phyloP scores from a whole-genome alignment of 2,113 vertebrate species.

The Abramis brama region DNA sequence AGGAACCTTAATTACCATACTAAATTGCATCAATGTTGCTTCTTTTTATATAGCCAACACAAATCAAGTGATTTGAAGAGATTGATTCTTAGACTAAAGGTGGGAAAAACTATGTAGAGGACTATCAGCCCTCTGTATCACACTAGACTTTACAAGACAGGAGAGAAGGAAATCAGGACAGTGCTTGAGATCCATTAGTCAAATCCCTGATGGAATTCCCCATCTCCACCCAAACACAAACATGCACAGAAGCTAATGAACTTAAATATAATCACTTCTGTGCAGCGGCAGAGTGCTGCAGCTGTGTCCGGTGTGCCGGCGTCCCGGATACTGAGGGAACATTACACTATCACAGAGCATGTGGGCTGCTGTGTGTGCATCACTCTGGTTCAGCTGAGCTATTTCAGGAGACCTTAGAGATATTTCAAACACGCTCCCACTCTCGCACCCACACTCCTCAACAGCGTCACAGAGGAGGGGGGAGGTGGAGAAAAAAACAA shows the following conservation, averaged over 20 bases:
- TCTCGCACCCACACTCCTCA: not conserved
- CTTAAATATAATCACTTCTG: constrained; percentile 55
- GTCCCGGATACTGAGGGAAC: constrained; percentile 67
- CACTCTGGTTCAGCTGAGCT: constrained; percentile 9
- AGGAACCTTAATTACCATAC: too few species aligned
- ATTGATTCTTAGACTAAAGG: not conserved
- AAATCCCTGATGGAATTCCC: constrained; percentile 30
- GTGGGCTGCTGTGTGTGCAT: constrained; percentile 23
- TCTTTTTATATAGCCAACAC: too few species aligned
- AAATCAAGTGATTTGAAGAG: not conserved
- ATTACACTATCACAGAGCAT: constrained; percentile 64
- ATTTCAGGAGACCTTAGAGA: constrained; percentile 36
- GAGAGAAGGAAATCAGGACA: constrained; percentile 3
- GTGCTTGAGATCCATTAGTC: not conserved
- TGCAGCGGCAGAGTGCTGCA: constrained; percentile 31
- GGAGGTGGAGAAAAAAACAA: not conserved
- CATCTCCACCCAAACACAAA: constrained; percentile 27
- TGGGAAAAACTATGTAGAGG: not conserved
- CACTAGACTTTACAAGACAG: not conserved
- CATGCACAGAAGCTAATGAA: constrained; percentile 34
- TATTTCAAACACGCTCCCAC: constrained; percentile 7
- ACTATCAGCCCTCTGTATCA: not conserved
- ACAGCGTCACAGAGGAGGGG: not conserved
- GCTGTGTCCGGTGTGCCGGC: constrained; percentile 66
- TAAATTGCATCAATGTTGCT: too few species aligned